Base-by-base conservation (phyloP, 2,797 vertebrate genomes). In the Etheostoma perlongum region DNA sequence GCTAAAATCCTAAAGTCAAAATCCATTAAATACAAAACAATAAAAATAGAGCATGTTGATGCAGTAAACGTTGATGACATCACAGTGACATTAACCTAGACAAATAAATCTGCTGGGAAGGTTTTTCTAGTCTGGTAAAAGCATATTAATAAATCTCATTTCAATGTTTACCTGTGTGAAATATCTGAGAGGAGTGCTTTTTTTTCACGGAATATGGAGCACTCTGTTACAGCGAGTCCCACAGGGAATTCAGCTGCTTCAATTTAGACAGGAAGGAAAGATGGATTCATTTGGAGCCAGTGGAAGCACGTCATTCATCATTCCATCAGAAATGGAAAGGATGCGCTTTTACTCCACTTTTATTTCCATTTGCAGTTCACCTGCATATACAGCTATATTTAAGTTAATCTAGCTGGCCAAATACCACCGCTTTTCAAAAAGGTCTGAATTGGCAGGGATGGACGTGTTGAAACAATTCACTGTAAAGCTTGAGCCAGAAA, bases 91-190 rank as follows among this genome's bases (percentile, higher is more conserved):
- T 72, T 58, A 63, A 11, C 66, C 42, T 1, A n/a, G 68, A 76
- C 61, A 80, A 73, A 71, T 65, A 82, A 59, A 83, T 76, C 48
- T 62, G 46, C 42, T 49, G 8, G 55, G 49, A 21, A 76, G 21
- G n/a, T 51, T 4, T 44, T 70, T 79, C 53, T 19, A 19, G 58
- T 30, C 21, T 59, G 30, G 5, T 60, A 63, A 75, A 71, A 78
- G 63, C 55, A 75, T 49, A 79, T 81, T 65, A 55, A 78, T 82
- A 77, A 71, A 85, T 79, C 21, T 81, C 63, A 72, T 81, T 82
- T 87, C 76, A 87, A 79, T 74, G 67, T 82, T 77, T 77, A 87
- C 85, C 76, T 30, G 23, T 51, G 67, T 81, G 62, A 80, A 84
- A 77, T 48, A 81, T 74, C 66, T 57, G 70, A 85, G 76, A 78